Conservation (phyloP, 2,888 invertebrate species). For the Diarsia rubi region DNA sequence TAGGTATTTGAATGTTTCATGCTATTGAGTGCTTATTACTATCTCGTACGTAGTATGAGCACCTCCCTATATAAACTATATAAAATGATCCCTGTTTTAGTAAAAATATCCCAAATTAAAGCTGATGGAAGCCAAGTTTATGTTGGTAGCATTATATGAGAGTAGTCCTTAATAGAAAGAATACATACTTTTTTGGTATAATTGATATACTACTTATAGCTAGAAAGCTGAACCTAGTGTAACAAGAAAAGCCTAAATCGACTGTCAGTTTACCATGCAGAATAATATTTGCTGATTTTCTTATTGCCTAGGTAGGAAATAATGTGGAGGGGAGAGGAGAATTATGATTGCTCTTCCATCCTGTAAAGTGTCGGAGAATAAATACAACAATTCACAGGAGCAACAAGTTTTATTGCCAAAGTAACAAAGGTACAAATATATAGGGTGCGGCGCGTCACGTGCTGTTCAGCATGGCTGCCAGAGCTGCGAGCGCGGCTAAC, state of each 20-base stretch:
- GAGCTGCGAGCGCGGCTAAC: constrained; percentile 65
- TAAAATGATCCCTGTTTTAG: background rate
- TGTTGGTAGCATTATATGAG: background rate
- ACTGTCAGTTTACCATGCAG: background rate
- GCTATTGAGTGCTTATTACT: background rate
- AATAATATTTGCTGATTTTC: background rate
- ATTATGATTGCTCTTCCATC: too few relatives aligned
- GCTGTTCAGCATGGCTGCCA: constrained; percentile 44
- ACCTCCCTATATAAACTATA: background rate
- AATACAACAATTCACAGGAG: constrained; percentile 67
- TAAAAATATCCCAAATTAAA: background rate
- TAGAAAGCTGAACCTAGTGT: too few relatives aligned
- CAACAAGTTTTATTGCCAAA: constrained; percentile 87
- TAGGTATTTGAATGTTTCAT: background rate
- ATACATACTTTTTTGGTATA: background rate
- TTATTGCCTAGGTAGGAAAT: background rate
- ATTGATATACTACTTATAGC: background rate
- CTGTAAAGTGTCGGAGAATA: background rate
- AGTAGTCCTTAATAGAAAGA: background rate
- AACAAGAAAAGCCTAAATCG: too few relatives aligned
- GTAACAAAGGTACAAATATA: constrained; percentile 87
- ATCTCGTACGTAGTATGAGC: background rate
- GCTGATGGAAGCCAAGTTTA: background rate
- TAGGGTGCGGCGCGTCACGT: constrained; percentile 56
- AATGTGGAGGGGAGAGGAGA: too few relatives aligned